Conservation (phyloP, 2,113 vertebrate genomes). For the Rhipidura dahli region DNA sequence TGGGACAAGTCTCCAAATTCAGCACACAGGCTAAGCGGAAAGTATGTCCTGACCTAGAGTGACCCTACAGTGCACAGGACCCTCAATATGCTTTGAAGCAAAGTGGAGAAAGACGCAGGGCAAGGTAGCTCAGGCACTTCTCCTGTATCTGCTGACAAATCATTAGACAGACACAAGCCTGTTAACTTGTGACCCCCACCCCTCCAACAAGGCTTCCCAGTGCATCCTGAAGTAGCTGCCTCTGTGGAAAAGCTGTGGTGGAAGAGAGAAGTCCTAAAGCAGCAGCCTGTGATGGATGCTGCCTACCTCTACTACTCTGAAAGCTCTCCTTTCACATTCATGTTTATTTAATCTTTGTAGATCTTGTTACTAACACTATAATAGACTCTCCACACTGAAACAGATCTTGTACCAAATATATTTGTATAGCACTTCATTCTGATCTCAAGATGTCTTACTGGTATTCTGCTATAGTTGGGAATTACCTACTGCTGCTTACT, state of each 20-base stretch:
- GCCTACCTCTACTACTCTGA: background rate
- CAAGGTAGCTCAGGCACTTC: background rate
- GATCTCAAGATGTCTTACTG: background rate
- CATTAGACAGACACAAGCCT: background rate
- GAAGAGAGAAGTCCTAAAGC: background rate
- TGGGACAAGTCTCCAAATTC: background rate
- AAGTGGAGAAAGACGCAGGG: background rate
- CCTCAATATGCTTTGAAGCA: background rate
- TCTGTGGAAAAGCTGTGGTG: background rate
- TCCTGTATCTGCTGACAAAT: background rate
- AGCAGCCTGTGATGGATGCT: background rate
- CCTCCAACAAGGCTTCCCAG: background rate
- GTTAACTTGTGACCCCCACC: background rate
- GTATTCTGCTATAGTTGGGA: background rate
- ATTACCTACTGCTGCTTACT: background rate
- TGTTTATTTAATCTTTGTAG: background rate
- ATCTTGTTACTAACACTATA: background rate
- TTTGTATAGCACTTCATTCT: background rate
- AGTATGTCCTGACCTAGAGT: background rate
- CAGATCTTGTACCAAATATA: background rate
- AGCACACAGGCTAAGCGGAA: background rate
- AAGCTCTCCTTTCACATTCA: background rate
- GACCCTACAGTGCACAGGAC: background rate
- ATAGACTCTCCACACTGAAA: background rate
- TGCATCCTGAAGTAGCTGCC: background rate